Percentiles rank a stretch among this genome's conserved stretches.
These are phyloP conservation scores for Microtus richardsoni DNA, from an alignment of 2,113 vertebrate species.

Conservation along the genomic window DNA sequence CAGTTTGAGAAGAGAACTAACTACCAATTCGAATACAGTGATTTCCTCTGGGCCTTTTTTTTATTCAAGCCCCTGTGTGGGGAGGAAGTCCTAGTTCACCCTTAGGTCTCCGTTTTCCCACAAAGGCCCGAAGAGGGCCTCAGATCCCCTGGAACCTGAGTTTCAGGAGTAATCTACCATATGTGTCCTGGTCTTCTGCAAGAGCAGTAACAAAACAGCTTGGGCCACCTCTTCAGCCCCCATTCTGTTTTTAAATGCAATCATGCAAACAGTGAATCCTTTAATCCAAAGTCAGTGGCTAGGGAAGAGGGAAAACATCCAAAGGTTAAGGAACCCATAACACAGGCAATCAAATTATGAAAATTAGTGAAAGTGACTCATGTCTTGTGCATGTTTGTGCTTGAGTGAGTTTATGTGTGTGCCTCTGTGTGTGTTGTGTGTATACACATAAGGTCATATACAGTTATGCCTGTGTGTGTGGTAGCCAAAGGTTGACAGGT, in stretches of 20 bases:
- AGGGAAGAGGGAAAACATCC: neutral
- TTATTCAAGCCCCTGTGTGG: neutral
- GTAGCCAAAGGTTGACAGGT: neutral
- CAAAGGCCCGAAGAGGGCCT: neutral
- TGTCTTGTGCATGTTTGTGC: neutral
- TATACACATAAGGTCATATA: neutral
- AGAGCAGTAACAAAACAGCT: neutral
- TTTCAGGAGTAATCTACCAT: neutral
- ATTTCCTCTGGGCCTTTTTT: neutral
- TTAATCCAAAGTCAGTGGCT: neutral
- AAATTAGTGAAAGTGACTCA: neutral
- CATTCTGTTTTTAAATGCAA: neutral
- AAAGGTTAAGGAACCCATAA: neutral
- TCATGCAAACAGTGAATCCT: neutral
- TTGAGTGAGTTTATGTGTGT: neutral
- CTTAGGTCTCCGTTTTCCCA: neutral
- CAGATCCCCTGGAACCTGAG: neutral
- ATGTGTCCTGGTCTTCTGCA: neutral
- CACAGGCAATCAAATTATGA: neutral
- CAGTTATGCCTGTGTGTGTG: neutral
- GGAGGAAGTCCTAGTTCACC: neutral
- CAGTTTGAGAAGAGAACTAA: conserved; percentile 14
- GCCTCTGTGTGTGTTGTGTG: neutral
- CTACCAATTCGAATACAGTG: neutral
- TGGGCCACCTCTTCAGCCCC: neutral